Percentiles rank a stretch among this genome's conserved stretches.
These are phyloP conservation scores for Lepidurus arcticus DNA, from an alignment of 1,140 invertebrate genomes.

Conservation along the genomic window DNA sequence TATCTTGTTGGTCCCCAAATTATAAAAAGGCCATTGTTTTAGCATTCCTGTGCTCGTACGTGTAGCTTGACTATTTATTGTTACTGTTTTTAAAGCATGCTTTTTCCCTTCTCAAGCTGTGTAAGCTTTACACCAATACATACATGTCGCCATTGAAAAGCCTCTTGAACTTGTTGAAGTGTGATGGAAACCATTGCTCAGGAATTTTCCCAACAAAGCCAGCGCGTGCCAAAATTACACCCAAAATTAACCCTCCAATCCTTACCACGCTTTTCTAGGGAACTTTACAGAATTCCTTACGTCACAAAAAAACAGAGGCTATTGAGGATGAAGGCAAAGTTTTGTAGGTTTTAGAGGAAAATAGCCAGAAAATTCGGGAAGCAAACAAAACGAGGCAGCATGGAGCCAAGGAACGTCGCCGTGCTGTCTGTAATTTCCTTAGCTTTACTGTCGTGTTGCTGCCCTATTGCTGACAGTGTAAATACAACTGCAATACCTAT, in stretches of 20 bases:
- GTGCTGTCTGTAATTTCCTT: slow-evolving; percentile 4
- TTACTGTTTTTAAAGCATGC: background rate
- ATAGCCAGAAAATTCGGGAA: background rate
- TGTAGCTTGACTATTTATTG: background rate
- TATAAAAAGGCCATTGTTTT: background rate
- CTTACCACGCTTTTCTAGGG: background rate
- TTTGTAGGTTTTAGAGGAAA: background rate
- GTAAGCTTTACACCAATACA: background rate
- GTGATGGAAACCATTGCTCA: slow-evolving; percentile 2
- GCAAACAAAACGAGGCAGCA: slow-evolving; percentile 4
- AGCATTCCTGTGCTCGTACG: background rate
- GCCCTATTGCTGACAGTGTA: background rate
- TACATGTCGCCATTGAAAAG: background rate
- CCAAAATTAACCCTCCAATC: slow-evolving; percentile 9
- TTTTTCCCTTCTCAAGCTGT: background rate
- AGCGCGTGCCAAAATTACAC: background rate
- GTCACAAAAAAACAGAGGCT: background rate
- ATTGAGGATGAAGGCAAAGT: background rate
- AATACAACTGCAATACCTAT: background rate
- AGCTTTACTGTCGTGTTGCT: background rate
- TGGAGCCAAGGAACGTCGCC: slow-evolving; percentile 6
- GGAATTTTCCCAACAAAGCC: background rate
- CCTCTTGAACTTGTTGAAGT: slow-evolving; percentile 8
- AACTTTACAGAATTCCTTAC: background rate
- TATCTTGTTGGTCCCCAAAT: background rate